Evolutionary conservation across 2,113 vertebrate species (phyloP).

Genomic region (Sprattus sprattus): DNA sequence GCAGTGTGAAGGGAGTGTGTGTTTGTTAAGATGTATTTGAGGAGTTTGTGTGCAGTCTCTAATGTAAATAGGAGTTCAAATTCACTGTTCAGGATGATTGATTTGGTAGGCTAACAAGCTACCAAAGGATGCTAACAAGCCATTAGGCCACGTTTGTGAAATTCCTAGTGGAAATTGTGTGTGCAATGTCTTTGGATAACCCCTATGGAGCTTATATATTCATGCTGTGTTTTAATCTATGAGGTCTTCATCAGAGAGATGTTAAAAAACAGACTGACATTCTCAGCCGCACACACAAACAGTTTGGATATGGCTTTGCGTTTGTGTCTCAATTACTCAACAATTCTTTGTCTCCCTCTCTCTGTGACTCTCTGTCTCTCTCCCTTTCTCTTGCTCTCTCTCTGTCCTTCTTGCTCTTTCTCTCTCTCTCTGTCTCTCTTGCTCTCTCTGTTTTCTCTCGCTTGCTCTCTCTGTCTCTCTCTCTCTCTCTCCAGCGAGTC

Average conservation of each 20-base stretch:
- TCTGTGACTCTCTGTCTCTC: background rate
- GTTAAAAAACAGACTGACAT: background rate
- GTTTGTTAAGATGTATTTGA: background rate
- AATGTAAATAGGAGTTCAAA: background rate
- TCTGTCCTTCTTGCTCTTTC: slow-evolving; percentile 13
- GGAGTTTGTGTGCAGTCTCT: background rate
- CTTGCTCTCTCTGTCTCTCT: background rate
- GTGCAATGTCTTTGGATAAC: background rate
- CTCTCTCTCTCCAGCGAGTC: slow-evolving; percentile 65
- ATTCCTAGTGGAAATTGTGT: background rate
- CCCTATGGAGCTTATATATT: background rate
- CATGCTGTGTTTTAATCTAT: background rate
- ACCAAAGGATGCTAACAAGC: background rate
- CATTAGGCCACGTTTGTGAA: background rate
- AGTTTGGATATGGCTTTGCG: background rate
- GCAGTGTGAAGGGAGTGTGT: background rate
- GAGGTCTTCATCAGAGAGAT: background rate
- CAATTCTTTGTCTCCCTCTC: background rate
- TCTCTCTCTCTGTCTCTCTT: background rate
- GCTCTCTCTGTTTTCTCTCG: background rate
- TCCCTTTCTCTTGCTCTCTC: slow-evolving; percentile 3
- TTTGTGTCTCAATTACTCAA: background rate
- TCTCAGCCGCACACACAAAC: background rate
- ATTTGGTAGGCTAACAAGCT: background rate
- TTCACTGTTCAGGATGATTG: background rate